Base-by-base conservation (phyloP, 1,140 invertebrate genomes). In the Drepana arcuata region DNA sequence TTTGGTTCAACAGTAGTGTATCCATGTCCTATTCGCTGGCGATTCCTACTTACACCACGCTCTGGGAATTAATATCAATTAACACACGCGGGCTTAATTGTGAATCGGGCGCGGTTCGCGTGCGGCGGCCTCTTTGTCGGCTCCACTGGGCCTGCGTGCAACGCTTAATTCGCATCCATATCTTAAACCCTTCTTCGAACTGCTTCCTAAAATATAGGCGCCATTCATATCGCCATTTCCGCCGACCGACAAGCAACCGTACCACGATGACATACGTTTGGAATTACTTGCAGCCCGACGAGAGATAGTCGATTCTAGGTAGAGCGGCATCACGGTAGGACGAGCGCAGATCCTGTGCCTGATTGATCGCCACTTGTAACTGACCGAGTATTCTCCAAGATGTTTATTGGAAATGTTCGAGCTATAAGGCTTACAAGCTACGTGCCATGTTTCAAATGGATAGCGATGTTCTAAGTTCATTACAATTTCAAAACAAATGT, bases 61-160 rank as follows among this genome's bases (percentile, higher is more conserved):
- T 54, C 47, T 54, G 50, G 52, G 58, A 71, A 77, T 81, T 81
- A 78, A 74, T 77, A 73, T 69, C 73, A 81, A 81, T 81, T 81
- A 81, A 70, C 72, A 75, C 77, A 78, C 70, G 63, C 77, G 61
- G 66, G 56, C 67, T 77, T 81, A 78, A 78, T 78, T 78, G 70
- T 73, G 75, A 73, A 72, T 74, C 73, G 69, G 60, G 71, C 58
- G 62, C 56, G 60, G 60, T 47, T 74, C 72, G 75, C 75, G 73
- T 78, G 73, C 69, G 72, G 73, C 71, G 68, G 66, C 44, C 35
- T 52, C 72, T 81, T 81, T 81, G 77, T 78, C 71, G 73, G 77
- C 60, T 14, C 24, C 44, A 54, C 41, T 46, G 49, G 53, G 37
- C 41, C 45, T 44, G 30, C 51, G 52, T 47, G 57, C 54, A 55